These are phyloP conservation scores for Papilio protenor DNA, from an alignment of 2,888 invertebrate species.

Conservation along the genomic window DNA sequence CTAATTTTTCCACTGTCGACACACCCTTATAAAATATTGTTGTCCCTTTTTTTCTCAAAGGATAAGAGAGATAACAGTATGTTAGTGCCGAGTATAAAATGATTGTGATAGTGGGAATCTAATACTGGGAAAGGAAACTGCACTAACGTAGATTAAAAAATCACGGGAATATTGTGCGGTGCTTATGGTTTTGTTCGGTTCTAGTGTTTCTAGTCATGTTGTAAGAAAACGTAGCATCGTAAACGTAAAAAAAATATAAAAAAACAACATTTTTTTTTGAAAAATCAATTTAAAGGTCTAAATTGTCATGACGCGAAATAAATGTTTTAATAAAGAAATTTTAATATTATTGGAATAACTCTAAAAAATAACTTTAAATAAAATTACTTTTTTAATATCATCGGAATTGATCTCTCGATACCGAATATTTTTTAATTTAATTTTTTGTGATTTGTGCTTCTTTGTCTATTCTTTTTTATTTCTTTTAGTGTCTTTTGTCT, in stretches of 20 bases:
- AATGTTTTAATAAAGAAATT: not conserved
- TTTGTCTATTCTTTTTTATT: constrained; percentile 42
- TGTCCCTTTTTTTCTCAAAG: not conserved
- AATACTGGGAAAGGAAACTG: not conserved
- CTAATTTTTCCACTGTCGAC: not conserved
- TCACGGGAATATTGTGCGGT: not conserved
- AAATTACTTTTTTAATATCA: constrained; percentile 23
- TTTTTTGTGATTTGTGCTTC: constrained; percentile 57
- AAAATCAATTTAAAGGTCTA: constrained; percentile 1
- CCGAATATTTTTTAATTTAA: constrained; percentile 45
- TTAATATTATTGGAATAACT: constrained; percentile 25
- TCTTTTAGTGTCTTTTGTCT: constrained; percentile 26
- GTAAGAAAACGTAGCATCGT: not conserved
- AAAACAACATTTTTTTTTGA: constrained; percentile 20
- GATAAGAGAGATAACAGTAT: not conserved
- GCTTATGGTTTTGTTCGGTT: not conserved
- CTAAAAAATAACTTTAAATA: not conserved
- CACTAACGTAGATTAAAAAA: not conserved
- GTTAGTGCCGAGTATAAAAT: not conserved
- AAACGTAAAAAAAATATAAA: not conserved
- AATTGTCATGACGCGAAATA: not conserved
- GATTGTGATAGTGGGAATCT: not conserved
- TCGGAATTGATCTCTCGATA: constrained; percentile 57
- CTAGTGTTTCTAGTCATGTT: constrained; percentile 32
- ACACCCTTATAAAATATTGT: not conserved